phyloP scores from a whole-genome alignment of 2,113 vertebrate species.

The Eupsittula cactorum region DNA sequence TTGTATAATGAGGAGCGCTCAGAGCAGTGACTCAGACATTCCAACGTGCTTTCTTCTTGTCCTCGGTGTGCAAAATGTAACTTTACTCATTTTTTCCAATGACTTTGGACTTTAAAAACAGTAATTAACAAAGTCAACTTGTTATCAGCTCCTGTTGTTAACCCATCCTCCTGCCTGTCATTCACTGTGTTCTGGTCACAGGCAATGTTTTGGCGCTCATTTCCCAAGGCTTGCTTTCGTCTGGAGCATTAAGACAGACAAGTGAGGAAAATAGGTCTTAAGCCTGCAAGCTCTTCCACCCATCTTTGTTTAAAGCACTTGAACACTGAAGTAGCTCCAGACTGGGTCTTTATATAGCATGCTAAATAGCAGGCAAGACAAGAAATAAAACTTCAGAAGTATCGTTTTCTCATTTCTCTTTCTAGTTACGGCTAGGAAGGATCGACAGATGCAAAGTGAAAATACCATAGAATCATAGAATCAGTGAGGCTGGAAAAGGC shows the following conservation, averaged over 20 bases:
- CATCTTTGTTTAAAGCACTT: neutral
- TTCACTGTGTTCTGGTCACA: neutral
- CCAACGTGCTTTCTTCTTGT: slow-evolving; percentile 69
- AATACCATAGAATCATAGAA: neutral
- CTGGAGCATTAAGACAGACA: neutral
- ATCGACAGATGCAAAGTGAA: neutral
- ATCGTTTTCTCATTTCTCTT: slow-evolving; percentile 17
- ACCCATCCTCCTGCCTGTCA: neutral
- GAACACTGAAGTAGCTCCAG: neutral
- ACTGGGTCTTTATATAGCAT: neutral
- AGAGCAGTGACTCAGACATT: slow-evolving; percentile 78
- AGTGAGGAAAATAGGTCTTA: neutral
- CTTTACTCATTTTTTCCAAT: slow-evolving; percentile 77
- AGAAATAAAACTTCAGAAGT: neutral
- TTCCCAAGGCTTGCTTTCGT: neutral
- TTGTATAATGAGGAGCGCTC: slow-evolving; percentile 61
- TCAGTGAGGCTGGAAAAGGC: neutral
- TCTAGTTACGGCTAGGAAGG: neutral
- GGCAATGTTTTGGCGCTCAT: neutral
- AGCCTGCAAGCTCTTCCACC: neutral
- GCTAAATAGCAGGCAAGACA: neutral
- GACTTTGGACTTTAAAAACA: slow-evolving; percentile 75
- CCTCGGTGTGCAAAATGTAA: slow-evolving; percentile 57
- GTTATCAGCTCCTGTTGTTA: slow-evolving; percentile 41
- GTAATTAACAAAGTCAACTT: slow-evolving; percentile 70